These are phyloP conservation scores for Eulithis testata DNA, from an alignment of 2,888 invertebrate genomes.

Conservation along the genomic window DNA sequence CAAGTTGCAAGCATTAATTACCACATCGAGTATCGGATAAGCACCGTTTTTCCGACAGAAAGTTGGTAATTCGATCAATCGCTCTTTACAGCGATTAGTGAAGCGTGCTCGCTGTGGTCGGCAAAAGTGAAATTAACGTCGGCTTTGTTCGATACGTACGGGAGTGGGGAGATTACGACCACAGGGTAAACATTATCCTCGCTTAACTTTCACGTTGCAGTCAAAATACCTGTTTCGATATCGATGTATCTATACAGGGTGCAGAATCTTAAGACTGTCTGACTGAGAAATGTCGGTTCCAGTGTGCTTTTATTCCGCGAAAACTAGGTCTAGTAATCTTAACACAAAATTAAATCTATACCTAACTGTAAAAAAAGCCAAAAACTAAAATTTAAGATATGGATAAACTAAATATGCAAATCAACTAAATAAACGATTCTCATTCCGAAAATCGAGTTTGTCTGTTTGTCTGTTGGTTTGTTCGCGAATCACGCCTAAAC, in stretches of 20 bases:
- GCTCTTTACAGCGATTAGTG: constrained; percentile 67
- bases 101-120: constrained; percentile 61
- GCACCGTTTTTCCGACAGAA: constrained; percentile 61
- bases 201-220: constrained; percentile 50
- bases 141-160: constrained; percentile 49
- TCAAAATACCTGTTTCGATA: constrained; percentile 23
- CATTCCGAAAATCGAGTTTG: too few species aligned
- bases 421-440: too few species aligned
- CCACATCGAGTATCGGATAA: constrained; percentile 37
- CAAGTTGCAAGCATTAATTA: constrained; percentile 35
- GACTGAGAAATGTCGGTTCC: too few species aligned
- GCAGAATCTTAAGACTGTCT: too few species aligned
- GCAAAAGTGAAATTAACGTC: constrained; percentile 73
- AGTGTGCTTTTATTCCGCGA: too few species aligned
- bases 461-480: too few species aligned
- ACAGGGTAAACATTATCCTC: constrained; percentile 47
- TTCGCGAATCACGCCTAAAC: too few species aligned
- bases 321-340: too few species aligned
- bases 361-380: too few species aligned
- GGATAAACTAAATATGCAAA: too few species aligned
- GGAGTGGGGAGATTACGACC: constrained; percentile 50
- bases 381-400: too few species aligned
- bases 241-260: background rate
- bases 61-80: constrained; percentile 68
- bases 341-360: too few species aligned